These are phyloP conservation scores for Proteles cristata DNA, from an alignment of 2,113 vertebrate species.

Conservation along the genomic window DNA sequence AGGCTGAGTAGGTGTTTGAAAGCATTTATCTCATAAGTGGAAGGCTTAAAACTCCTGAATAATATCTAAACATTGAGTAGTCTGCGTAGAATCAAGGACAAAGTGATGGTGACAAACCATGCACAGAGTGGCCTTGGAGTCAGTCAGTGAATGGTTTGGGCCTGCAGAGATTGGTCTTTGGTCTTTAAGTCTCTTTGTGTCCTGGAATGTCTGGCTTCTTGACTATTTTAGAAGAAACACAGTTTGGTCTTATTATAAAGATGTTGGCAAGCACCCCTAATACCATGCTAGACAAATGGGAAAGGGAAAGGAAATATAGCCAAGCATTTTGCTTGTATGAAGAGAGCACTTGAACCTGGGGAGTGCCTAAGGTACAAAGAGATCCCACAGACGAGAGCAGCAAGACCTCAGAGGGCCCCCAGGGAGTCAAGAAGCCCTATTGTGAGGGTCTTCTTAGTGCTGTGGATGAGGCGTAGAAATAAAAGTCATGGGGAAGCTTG, in stretches of 20 bases:
- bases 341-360: neutral
- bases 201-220: neutral
- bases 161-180: neutral
- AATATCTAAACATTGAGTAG: neutral
- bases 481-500: neutral
- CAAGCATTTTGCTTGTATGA: neutral
- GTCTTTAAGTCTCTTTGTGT: neutral
- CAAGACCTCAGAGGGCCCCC: neutral
- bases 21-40: neutral
- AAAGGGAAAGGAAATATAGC: neutral
- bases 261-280: slow-evolving; percentile 32
- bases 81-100: slow-evolving; percentile 9
- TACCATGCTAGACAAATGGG: neutral
- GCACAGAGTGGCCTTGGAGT: neutral
- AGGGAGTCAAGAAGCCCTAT: neutral
- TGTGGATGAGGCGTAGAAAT: neutral
- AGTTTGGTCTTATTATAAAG: neutral
- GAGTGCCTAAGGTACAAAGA: neutral
- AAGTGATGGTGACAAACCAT: neutral
- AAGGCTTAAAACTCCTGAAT: neutral
- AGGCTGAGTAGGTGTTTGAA: neutral
- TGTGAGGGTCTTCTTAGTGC: neutral
- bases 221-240: slow-evolving; percentile 42
- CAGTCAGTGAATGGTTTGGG: neutral
- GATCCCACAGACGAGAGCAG: neutral